Percentiles rank a stretch among this genome's conserved stretches.
Conservation (phyloP, 2,888 invertebrate species). For the Physocephala rufipes region DNA sequence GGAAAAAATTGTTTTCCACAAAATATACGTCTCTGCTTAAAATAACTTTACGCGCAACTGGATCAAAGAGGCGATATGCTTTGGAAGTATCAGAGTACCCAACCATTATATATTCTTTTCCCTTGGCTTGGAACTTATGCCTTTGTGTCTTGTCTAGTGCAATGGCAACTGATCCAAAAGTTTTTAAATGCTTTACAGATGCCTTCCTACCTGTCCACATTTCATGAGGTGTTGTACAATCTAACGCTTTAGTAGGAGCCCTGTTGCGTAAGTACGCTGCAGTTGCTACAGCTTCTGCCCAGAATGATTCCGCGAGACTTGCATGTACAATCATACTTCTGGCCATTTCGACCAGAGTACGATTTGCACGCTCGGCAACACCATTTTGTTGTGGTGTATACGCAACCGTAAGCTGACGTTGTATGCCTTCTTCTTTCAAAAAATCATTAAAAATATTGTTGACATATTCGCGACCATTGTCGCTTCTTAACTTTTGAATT, state of each 20-base stretch:
- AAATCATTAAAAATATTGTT: conserved; percentile 33
- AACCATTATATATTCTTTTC: conserved; percentile 24
- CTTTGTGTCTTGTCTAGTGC: conserved; percentile 23
- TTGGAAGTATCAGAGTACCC: conserved; percentile 22
- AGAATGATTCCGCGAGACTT: conserved; percentile 1
- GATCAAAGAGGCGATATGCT: conserved; percentile 28
- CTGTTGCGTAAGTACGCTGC: conserved; percentile 40
- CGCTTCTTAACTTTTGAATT: conserved; percentile 40
- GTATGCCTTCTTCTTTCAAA: conserved; percentile 39
- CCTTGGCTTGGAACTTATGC: conserved; percentile 22
- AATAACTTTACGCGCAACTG: conserved; percentile 18
- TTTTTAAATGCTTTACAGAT: not conserved
- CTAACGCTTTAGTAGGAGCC: conserved; percentile 40
- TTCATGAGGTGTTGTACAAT: conserved; percentile 41
- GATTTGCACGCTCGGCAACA: conserved; percentile 36
- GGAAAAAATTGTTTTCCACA: conserved; percentile 3
- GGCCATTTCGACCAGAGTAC: conserved; percentile 1
- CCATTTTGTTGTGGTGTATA: conserved; percentile 45
- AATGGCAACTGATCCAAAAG: conserved; percentile 2
- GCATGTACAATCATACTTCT: conserved; percentile 7
- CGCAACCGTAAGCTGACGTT: conserved; percentile 36
- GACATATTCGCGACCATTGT: conserved; percentile 24
- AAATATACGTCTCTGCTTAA: conserved; percentile 31
- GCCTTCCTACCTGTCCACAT: conserved; percentile 28
- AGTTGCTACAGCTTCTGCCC: conserved; percentile 39